Evolutionary conservation across 2,888 invertebrate species (phyloP).

Genomic region (Dendrolimus houi): DNA sequence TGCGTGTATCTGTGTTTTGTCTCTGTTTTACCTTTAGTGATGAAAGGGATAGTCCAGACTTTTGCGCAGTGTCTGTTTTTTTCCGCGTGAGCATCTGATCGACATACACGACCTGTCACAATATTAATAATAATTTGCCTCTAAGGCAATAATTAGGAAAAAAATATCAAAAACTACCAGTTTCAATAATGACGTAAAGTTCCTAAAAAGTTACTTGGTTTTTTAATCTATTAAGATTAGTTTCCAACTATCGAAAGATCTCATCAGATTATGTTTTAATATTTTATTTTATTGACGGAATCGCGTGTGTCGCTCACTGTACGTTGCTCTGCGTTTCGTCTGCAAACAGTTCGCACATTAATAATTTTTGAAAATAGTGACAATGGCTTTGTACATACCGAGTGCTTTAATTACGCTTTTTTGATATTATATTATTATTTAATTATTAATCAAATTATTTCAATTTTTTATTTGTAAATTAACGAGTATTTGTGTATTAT

Average conservation of each 20-base stretch:
- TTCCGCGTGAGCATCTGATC: no score
- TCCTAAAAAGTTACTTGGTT: neutral
- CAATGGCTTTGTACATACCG: conserved; percentile 50
- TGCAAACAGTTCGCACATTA: conserved; percentile 2
- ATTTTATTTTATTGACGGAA: neutral
- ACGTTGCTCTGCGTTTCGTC: conserved; percentile 2
- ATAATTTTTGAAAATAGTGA: conserved; percentile 9
- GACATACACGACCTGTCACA: neutral
- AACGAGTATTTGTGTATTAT: conserved; percentile 12
- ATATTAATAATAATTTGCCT: neutral
- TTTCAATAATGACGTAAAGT: neutral
- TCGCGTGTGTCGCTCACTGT: conserved; percentile 1
- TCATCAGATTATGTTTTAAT: neutral
- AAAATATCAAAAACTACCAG: neutral
- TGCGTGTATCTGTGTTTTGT: conserved; percentile 15
- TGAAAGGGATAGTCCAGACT: no score
- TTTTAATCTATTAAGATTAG: neutral
- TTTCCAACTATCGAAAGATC: neutral
- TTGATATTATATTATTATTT: conserved; percentile 53
- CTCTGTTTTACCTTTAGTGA: conserved; percentile 5
- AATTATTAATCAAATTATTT: conserved; percentile 36
- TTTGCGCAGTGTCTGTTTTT: no score
- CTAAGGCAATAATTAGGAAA: neutral
- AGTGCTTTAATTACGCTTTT: conserved; percentile 69
- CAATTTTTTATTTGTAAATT: conserved; percentile 40